Conservation (phyloP, 2,113 vertebrate genomes). For the Bos javanicus region DNA sequence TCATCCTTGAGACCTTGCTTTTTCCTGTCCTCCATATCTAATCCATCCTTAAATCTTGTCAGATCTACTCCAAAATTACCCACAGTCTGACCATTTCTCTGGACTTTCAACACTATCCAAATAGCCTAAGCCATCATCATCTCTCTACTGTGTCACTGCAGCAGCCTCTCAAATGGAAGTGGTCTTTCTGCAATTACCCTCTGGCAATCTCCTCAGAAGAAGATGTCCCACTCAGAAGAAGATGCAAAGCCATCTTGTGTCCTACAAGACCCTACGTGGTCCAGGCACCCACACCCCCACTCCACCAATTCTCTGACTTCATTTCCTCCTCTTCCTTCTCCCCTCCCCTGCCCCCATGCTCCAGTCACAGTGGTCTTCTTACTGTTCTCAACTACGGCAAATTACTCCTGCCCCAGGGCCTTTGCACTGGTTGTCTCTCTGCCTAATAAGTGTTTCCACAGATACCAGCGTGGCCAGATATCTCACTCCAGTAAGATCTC, state of each 20-base stretch:
- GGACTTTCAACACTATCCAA: neutral
- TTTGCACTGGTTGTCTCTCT: neutral
- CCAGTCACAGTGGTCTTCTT: neutral
- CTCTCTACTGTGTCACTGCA: neutral
- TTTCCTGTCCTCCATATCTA: neutral
- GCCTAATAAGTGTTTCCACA: neutral
- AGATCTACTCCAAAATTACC: neutral
- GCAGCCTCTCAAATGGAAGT: neutral
- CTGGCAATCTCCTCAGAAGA: fast-evolving
- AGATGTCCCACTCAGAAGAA: neutral
- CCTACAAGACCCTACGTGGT: neutral
- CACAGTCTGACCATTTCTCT: neutral
- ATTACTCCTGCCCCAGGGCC: neutral
- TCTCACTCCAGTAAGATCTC: neutral
- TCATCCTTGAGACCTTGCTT: neutral
- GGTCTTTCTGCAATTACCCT: neutral
- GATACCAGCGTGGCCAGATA: neutral
- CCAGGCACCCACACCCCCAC: neutral
- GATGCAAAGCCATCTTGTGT: neutral
- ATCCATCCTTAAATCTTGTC: neutral
- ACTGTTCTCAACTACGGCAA: neutral
- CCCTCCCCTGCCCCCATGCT: neutral
- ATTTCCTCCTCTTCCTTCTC: neutral
- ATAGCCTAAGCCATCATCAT: neutral
- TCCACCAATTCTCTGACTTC: neutral